Percentiles rank a stretch among this genome's conserved stretches.
Evolutionary conservation across 2,113 vertebrate species (phyloP).

Genomic region (Merops nubicus): DNA sequence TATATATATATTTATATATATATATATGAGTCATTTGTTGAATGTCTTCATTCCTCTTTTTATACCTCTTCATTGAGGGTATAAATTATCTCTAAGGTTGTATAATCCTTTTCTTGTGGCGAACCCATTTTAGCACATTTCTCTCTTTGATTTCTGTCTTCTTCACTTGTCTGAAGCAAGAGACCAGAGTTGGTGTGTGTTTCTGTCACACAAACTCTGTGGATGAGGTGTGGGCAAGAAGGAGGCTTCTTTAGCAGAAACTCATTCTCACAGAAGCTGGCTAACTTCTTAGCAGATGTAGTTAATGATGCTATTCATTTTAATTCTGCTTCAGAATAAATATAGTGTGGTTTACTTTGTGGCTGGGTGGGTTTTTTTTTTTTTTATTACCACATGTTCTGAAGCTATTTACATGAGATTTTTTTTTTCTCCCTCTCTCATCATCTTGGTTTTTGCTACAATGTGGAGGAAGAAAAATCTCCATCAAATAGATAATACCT

Average conservation of each 20-base stretch:
- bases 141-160: background rate
- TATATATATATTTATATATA: too few species aligned
- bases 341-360: slow-evolving; percentile 1
- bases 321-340: slow-evolving; percentile 29
- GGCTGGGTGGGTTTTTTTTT: slow-evolving; percentile 19
- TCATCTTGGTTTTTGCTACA: slow-evolving; percentile 2
- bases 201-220: background rate
- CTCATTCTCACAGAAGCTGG: background rate
- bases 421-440: background rate
- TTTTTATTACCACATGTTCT: slow-evolving; percentile 6
- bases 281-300: slow-evolving; percentile 16
- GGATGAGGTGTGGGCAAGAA: background rate
- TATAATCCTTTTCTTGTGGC: background rate
- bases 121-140: background rate
- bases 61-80: background rate
- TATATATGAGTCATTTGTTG: background rate
- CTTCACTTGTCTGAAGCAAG: background rate
- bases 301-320: slow-evolving; percentile 26
- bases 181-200: background rate
- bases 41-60: background rate
- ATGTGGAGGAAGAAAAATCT: background rate
- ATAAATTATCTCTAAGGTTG: background rate
- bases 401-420: slow-evolving; percentile 6
- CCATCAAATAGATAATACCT: background rate
- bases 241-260: background rate